phyloP scores from a whole-genome alignment of 2,797 vertebrate genomes.

The Macrochelys suwanniensis region DNA sequence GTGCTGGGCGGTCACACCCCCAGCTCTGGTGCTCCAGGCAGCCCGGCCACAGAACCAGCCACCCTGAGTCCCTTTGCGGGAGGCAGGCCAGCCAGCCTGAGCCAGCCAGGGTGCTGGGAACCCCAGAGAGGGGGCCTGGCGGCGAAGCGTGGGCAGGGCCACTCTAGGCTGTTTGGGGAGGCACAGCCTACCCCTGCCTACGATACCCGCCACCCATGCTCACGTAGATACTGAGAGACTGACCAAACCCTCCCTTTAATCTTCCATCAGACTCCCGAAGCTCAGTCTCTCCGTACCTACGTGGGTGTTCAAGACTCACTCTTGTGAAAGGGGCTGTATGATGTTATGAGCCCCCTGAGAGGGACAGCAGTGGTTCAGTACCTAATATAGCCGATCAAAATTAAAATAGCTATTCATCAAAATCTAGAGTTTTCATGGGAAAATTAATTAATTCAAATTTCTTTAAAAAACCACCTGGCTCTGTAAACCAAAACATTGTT shows the following conservation, averaged over 20 bases:
- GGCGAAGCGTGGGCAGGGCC: too few species aligned
- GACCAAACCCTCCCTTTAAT: not conserved
- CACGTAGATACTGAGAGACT: too few species aligned
- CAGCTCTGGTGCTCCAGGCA: too few species aligned
- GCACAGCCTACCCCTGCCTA: too few species aligned
- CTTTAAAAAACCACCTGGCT: not conserved
- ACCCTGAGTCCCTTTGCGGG: too few species aligned
- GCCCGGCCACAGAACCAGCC: too few species aligned
- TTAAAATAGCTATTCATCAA: not conserved
- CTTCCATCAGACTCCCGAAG: not conserved
- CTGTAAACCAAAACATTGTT: not conserved
- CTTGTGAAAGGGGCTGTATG: not conserved
- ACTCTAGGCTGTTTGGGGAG: too few species aligned
- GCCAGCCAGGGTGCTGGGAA: too few species aligned
- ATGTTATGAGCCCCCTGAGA: not conserved
- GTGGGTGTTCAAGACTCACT: not conserved
- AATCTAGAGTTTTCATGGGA: not conserved
- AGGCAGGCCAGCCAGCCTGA: too few species aligned
- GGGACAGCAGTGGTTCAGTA: not conserved
- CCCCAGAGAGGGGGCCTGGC: too few species aligned
- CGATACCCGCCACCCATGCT: too few species aligned
- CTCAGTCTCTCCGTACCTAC: not conserved
- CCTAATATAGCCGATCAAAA: not conserved
- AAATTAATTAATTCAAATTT: not conserved
- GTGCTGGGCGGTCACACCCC: too few species aligned